Percentiles rank a stretch among this genome's conserved stretches.
These are phyloP conservation scores for Latrodectus geometricus DNA, from an alignment of 1,140 invertebrate genomes.

Conservation along the genomic window DNA sequence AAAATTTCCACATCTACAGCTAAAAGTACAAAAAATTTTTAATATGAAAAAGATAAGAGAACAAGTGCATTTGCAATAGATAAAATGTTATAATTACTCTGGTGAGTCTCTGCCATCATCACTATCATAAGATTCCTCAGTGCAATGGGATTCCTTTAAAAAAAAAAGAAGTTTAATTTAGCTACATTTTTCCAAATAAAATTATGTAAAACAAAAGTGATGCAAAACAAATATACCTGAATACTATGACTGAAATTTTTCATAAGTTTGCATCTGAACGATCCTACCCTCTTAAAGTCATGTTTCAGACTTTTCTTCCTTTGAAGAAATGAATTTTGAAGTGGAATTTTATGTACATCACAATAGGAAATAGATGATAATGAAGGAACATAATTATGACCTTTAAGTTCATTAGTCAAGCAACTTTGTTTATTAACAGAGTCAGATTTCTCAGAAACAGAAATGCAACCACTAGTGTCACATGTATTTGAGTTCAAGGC, in stretches of 20 bases:
- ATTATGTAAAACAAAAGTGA: not conserved
- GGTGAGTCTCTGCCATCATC: slow-evolving; percentile 29
- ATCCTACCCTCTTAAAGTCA: slow-evolving; percentile 23
- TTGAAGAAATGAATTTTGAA: no score
- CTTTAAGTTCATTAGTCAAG: no score
- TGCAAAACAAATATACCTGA: slow-evolving; percentile 17
- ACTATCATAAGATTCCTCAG: slow-evolving; percentile 51
- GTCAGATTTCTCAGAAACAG: no score
- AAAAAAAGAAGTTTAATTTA: not conserved
- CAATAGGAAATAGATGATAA: no score
- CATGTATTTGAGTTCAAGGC: slow-evolving; percentile 1
- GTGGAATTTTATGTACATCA: no score
- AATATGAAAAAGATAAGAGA: not conserved
- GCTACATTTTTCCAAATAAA: not conserved
- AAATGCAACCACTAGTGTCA: no score
- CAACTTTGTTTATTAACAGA: no score
- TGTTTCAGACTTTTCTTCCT: no score
- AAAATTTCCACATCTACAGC: not conserved
- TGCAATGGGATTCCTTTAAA: slow-evolving; percentile 33
- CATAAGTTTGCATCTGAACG: slow-evolving; percentile 46
- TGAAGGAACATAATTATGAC: no score
- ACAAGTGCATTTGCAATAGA: not conserved
- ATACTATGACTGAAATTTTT: slow-evolving; percentile 43
- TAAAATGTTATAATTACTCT: not conserved
- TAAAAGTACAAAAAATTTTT: not conserved